phyloP scores from a whole-genome alignment of 1,140 invertebrate genomes.

The Semibalanus balanoides region DNA sequence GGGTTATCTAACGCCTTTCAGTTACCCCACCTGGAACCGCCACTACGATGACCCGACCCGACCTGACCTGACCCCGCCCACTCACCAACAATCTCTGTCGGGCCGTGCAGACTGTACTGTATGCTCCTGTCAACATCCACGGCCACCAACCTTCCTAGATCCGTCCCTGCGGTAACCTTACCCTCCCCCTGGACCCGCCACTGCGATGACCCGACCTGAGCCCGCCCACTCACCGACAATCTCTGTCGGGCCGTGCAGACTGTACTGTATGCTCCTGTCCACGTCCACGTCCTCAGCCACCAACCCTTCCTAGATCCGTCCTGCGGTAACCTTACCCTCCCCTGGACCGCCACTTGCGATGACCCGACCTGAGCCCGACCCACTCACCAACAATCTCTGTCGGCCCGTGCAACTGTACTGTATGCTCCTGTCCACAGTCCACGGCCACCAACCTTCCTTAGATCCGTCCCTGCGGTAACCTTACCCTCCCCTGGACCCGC shows the following conservation, averaged over 20 bases:
- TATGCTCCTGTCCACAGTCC: too few species aligned
- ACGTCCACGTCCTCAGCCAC: not conserved
- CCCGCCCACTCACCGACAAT: not conserved
- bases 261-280: too few species aligned
- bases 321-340: not conserved
- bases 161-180: not conserved
- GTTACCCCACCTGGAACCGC: not conserved
- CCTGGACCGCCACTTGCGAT: not conserved
- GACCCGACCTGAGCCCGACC: too few species aligned
- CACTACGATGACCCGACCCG: not conserved
- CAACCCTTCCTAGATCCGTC: not conserved
- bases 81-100: not conserved
- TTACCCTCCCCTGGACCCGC: not conserved
- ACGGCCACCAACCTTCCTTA: too few species aligned
- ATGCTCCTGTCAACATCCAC: too few species aligned
- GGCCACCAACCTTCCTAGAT: too few species aligned
- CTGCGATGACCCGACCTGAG: conserved; percentile 2
- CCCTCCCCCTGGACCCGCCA: not conserved
- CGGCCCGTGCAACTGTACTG: too few species aligned
- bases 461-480: not conserved
- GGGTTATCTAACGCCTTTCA: too few species aligned
- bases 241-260: too few species aligned
- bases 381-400: not conserved
- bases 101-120: too few species aligned
- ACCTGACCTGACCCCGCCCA: not conserved